Base-by-base conservation (phyloP, 1,140 invertebrate species). In the Calliphora vicina region DNA sequence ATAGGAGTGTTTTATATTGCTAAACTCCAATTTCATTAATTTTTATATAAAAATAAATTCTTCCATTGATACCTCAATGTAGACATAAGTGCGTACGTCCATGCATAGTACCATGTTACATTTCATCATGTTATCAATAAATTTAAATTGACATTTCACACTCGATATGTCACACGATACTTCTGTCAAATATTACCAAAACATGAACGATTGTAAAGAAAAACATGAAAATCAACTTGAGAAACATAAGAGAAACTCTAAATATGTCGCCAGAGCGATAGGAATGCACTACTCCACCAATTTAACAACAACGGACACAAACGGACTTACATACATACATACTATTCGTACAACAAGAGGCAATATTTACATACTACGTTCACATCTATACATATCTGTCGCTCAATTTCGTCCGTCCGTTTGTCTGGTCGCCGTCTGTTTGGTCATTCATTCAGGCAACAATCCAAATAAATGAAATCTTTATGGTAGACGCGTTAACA, bases 121-220 rank as follows among this genome's bases (percentile, higher is more conserved):
- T 85, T 85, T 89, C 88, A 86, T 73, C 82, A 83, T 85, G 86
- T 89, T 89, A 89, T 89, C 88, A 89, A 89, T 89, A 89, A 89
- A 89, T 89, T 89, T 86, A 89, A 89, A 88, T 88, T 89, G 88
- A 89, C 88, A 89, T 86, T 89, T 89, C 88, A 89, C 88, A 89
- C 88, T 88, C 86, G 88, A 89, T 89, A 89, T 89, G 88, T 89
- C 88, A 89, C 87, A 87, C 86, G 88, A 89, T 89, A 89, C 85
- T 87, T 81, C 61, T 84, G 80, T 74, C 72, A 78, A 57, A 72
- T 45, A 43, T 25, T 67, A 23, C 61, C 61, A 67, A 67, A 67
- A 67, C 61, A 67, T 67, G 61, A 67, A 81, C 23, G 26, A 25
- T n/a, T 45, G 26, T 61, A 26, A 72, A 13, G 50, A 42, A 35